phyloP scores from a whole-genome alignment of 2,888 invertebrate genomes.

The Phaedon cochleariae region DNA sequence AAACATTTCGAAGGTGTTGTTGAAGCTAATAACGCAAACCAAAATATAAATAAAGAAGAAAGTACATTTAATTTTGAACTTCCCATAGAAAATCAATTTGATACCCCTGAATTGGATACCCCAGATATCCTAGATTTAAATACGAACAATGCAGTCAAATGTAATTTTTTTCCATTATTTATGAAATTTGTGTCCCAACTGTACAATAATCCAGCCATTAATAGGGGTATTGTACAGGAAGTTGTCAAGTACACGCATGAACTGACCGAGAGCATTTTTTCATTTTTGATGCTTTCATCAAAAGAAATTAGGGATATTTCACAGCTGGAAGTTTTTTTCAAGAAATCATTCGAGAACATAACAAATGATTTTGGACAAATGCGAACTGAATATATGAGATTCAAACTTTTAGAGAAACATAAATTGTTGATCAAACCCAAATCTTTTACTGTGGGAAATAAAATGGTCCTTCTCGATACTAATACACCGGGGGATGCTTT shows the following conservation, averaged over 20 bases:
- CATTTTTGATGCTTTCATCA: too few species aligned
- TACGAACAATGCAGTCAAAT: background rate
- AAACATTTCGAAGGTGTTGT: background rate
- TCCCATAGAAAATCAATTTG: background rate
- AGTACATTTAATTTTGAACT: background rate
- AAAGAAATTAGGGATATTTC: too few species aligned
- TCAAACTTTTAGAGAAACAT: conserved; percentile 7
- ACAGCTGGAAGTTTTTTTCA: too few species aligned
- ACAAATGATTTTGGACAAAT: background rate
- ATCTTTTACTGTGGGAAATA: background rate
- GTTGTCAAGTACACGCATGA: conserved; percentile 10
- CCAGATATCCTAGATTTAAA: background rate
- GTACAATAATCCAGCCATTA: background rate
- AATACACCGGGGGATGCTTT: background rate
- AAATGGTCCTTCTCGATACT: background rate
- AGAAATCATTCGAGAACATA: too few species aligned
- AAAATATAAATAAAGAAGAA: background rate
- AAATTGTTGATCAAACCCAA: background rate
- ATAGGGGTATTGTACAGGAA: conserved; percentile 6
- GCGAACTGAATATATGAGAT: conserved; percentile 10
- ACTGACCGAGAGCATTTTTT: conserved; percentile 11
- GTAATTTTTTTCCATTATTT: background rate
- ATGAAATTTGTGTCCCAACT: background rate
- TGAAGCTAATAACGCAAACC: background rate
- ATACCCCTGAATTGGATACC: too few species aligned